Percentiles rank a stretch among this genome's conserved stretches.
phyloP scores from a whole-genome alignment of 1,140 invertebrate genomes.

The Drosophila bifasciata region DNA sequence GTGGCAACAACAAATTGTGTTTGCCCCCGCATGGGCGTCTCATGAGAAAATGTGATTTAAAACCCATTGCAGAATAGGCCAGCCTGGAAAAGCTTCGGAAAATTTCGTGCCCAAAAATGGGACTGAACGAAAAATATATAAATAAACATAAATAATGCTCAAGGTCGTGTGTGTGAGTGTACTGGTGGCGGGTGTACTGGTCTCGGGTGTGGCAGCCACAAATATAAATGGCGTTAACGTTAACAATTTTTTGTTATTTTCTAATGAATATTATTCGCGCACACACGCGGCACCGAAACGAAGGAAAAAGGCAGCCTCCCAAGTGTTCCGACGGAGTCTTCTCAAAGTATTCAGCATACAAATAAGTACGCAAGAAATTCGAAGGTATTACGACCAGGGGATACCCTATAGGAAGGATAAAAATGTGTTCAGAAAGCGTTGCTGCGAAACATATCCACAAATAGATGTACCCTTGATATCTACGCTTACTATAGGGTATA shows the following conservation, averaged over 20 bases:
- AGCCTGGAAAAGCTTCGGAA: not conserved
- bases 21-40: not conserved
- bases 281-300: conserved; percentile 42
- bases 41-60: conserved; percentile 36
- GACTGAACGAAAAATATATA: conserved; percentile 17
- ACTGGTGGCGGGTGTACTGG: too few species aligned
- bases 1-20: conserved; percentile 15
- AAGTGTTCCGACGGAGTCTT: not conserved
- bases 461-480: too few species aligned
- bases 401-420: too few species aligned
- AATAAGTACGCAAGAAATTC: too few species aligned
- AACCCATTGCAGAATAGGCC: conserved; percentile 51
- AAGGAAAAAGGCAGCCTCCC: not conserved
- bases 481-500: not conserved
- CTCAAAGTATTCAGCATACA: conserved; percentile 37
- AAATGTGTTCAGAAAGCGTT: too few species aligned
- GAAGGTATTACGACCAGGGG: too few species aligned
- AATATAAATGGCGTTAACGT: conserved; percentile 49
- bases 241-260: conserved; percentile 69
- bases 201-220: conserved; percentile 21
- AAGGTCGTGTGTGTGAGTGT: conserved; percentile 11
- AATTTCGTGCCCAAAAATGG: not conserved
- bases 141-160: conserved; percentile 39
- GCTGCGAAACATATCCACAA: too few species aligned
- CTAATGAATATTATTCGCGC: conserved; percentile 75